These are phyloP conservation scores for Trididemnum nubilum DNA, from an alignment of 23 tunicate genomes.

Conservation along the genomic window DNA sequence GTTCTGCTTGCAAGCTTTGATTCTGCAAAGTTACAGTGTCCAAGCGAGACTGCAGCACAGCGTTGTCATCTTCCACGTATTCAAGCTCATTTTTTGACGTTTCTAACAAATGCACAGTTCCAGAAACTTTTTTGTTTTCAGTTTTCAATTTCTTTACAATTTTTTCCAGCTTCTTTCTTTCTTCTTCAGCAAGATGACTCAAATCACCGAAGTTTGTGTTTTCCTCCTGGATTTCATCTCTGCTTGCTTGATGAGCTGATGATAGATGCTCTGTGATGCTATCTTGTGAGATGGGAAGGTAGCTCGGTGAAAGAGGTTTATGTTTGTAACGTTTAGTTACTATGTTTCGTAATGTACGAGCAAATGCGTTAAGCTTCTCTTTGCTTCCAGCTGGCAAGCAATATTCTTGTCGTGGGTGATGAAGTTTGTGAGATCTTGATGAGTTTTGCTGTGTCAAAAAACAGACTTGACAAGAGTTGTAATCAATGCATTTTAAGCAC, in stretches of 20 bases:
- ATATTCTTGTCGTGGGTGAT: conserved; percentile 90
- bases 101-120: conserved; percentile 59
- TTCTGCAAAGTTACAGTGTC: conserved; percentile 61
- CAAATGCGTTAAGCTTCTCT: conserved; percentile 76
- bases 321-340: conserved; percentile 87
- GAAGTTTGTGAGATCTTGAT: conserved; percentile 53
- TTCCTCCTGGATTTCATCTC: not conserved
- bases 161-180: conserved; percentile 50
- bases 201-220: conserved; percentile 35
- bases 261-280: not conserved
- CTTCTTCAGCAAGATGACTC: conserved; percentile 69
- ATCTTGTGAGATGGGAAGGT: conserved; percentile 35
- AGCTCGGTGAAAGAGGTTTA: conserved; percentile 54
- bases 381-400: conserved; percentile 64
- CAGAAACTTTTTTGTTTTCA: conserved; percentile 57
- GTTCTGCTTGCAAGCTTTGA: conserved; percentile 49
- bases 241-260: not conserved
- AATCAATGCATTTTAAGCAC: conserved; percentile 79
- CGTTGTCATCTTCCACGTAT: conserved; percentile 21
- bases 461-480: conserved; percentile 79
- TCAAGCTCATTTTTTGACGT: conserved; percentile 23
- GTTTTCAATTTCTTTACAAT: conserved; percentile 67
- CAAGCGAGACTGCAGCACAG: conserved; percentile 37
- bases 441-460: conserved; percentile 47
- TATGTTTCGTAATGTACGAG: conserved; percentile 75